Evolutionary conservation across 1,140 invertebrate species (phyloP).

Genomic region (Hyphantria cunea): DNA sequence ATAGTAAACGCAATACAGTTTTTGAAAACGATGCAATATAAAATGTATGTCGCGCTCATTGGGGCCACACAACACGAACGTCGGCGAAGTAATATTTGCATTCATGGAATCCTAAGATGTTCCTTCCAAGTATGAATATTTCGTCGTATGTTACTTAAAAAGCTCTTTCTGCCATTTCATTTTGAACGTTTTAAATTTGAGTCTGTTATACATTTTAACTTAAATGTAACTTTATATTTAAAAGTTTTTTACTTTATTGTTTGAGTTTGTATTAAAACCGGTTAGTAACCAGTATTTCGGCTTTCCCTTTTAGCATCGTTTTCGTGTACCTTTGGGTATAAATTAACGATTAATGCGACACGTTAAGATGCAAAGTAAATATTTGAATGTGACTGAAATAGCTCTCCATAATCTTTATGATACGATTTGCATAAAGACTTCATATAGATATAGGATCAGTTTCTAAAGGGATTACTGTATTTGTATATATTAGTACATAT

Average conservation of each 20-base stretch:
- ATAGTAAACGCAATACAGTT: no score
- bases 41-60: background rate
- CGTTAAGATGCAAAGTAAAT: conserved; percentile 2
- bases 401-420: conserved; percentile 3
- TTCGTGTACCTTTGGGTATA: conserved; percentile 9
- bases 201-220: background rate
- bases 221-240: conserved; percentile 13
- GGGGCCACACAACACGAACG: conserved; percentile 3
- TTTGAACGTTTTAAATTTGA: conserved; percentile 7
- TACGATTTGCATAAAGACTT: conserved; percentile 15
- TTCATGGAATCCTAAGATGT: conserved; percentile 28
- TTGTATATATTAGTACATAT: background rate
- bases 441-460: background rate
- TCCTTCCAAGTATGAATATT: conserved; percentile 27
- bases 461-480: no score
- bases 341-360: conserved; percentile 8
- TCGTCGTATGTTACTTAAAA: conserved; percentile 25
- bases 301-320: conserved; percentile 51
- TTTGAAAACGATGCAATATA: no score
- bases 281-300: conserved; percentile 15
- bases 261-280: no score
- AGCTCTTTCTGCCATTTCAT: background rate
- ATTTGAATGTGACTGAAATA: conserved; percentile 13
- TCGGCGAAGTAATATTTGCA: conserved; percentile 30
- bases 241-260: background rate